Conservation (phyloP, 2,113 vertebrate species). For the Prolemur simus region DNA sequence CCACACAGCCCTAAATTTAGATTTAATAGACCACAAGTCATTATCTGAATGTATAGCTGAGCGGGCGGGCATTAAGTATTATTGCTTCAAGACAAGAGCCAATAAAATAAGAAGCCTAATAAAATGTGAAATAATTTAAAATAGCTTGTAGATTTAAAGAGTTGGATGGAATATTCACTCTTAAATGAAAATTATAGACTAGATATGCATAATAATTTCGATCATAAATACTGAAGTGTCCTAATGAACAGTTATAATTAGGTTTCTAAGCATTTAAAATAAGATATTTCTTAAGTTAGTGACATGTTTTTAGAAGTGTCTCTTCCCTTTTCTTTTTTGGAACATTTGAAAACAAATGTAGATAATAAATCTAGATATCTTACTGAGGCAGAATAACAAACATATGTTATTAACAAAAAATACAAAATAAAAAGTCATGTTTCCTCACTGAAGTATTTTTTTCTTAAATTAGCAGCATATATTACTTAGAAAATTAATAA, state of each 20-base stretch:
- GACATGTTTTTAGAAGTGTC: not conserved
- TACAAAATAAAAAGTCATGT: not conserved
- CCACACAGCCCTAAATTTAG: too few relatives aligned
- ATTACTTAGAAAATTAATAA: not conserved
- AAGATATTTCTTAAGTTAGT: not conserved
- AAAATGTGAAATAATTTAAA: constrained; percentile 48
- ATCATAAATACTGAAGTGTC: not conserved
- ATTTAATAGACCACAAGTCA: not conserved
- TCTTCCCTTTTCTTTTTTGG: not conserved
- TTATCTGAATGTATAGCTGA: not conserved
- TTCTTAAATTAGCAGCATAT: not conserved
- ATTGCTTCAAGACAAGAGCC: not conserved
- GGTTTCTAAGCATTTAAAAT: constrained; percentile 5
- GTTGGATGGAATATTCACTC: not conserved
- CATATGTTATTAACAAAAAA: not conserved
- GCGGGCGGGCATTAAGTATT: not conserved
- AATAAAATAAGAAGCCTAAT: not conserved
- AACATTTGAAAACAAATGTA: constrained; percentile 32
- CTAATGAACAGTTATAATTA: not conserved
- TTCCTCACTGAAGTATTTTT: not conserved
- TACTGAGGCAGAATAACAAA: not conserved
- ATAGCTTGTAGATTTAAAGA: not conserved
- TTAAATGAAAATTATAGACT: not conserved
- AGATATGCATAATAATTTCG: not conserved
- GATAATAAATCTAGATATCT: not conserved